Percentiles rank a stretch among this genome's conserved stretches.
Evolutionary conservation across 1,140 invertebrate genomes (phyloP).

Genomic region (Vanessa tameamea): DNA sequence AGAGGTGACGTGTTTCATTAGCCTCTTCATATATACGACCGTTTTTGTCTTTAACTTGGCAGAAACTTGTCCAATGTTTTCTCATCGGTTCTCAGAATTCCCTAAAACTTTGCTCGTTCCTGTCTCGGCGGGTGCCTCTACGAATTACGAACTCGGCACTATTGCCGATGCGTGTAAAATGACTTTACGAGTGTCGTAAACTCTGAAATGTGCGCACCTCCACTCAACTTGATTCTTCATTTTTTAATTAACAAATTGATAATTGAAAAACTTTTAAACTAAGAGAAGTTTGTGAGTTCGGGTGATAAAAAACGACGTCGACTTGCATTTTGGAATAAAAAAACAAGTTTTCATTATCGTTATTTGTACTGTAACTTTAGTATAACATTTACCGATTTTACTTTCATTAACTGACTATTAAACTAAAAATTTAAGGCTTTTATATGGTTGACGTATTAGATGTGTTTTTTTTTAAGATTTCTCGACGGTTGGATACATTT

Average conservation of each 20-base stretch:
- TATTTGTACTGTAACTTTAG: constrained; percentile 5
- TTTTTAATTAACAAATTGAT: constrained; percentile 74
- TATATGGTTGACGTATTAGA: too few species aligned
- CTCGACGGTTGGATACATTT: too few species aligned
- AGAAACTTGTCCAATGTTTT: constrained; percentile 70
- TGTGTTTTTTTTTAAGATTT: too few species aligned
- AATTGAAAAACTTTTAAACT: constrained; percentile 64
- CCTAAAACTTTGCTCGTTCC: constrained; percentile 67
- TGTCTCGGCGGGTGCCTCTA: constrained; percentile 58
- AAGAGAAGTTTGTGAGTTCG: constrained; percentile 44
- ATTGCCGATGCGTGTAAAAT: constrained; percentile 73
- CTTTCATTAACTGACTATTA: not conserved
- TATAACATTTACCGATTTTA: not conserved
- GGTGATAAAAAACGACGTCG: constrained; percentile 48
- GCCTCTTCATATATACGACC: constrained; percentile 59
- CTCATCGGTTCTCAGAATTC: constrained; percentile 65
- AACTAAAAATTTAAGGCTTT: not conserved
- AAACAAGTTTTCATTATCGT: constrained; percentile 42
- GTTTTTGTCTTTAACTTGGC: constrained; percentile 66
- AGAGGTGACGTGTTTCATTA: constrained; percentile 41
- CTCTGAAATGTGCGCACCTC: constrained; percentile 48
- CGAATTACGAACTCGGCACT: constrained; percentile 63
- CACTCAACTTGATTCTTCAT: constrained; percentile 34
- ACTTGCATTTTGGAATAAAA: constrained; percentile 49
- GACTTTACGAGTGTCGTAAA: constrained; percentile 63